Base-by-base conservation (phyloP, 2,888 invertebrate genomes). In the Odiellus spinosus region DNA sequence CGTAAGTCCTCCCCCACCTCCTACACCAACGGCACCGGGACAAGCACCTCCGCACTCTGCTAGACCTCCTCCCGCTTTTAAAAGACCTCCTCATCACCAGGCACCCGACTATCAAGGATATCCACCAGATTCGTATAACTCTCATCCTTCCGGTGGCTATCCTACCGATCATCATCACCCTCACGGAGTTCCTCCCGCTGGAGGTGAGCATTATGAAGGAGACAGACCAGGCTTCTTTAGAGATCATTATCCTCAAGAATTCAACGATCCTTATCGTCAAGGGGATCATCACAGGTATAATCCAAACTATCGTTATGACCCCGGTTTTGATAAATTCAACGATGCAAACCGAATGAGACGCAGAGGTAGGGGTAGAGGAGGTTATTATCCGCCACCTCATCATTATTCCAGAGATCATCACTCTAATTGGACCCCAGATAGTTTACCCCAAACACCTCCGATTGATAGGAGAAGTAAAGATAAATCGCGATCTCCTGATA, bases 221-320 rank as follows among this genome's bases (percentile, higher is more conserved):
- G 41, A 12, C 32, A 47, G 1, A 17, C 44, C 47, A 20, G 45
- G 45, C 3, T 50, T 46, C 41, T 19, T 20, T 19, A 17, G 26
- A 35, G 49, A 35, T 11, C 51, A 49, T 20, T 52, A 47, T 39
- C 44, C 42, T 11, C 46, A 43, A 26, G 42, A 46, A 20, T 45
- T 45, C 20, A 12, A 42, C 14, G 35, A 43, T 18, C 40, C 42
- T 15, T 42, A 42, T 14, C 1, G 45, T 21, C 47, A 47, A 20
- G 46, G 42, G n/a, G 26, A 26, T 26, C 26, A 26, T 8, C 26
- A 26, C 26, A 26, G 26, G 8, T 26, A 26, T 8, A 26, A 26
- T 8, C 5, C 26, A 26, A 26, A 26, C 26, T 26, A 26, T 26
- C 26, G 26, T 6, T 26, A 26, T 8, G 26, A 26, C 8, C 26